A percentile compares a stretch with the other conserved stretches of the same genome.
Conservation (phyloP, 2,888 invertebrate genomes). For the Chrysotoxum bicinctum region DNA sequence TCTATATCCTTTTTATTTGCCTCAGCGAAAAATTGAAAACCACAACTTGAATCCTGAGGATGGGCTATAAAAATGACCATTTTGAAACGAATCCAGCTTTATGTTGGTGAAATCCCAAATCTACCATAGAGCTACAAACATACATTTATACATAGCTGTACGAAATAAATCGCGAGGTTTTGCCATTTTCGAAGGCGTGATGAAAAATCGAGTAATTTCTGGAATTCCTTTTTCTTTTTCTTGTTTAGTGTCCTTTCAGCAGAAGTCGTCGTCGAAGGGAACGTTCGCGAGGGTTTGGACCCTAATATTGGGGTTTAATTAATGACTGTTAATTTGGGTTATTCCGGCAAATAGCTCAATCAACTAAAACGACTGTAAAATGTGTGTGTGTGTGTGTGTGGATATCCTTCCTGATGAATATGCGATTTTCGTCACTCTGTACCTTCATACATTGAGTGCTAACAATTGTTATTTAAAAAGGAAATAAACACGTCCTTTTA, state of each 20-base stretch:
- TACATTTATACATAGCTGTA: background rate
- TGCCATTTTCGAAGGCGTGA: slow-evolving; percentile 64
- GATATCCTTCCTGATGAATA: slow-evolving; percentile 45
- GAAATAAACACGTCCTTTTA: background rate
- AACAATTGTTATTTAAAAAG: slow-evolving; percentile 55
- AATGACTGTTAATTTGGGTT: slow-evolving; percentile 70
- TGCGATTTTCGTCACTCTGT: slow-evolving; percentile 28
- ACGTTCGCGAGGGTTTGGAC: background rate
- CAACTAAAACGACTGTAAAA: slow-evolving; percentile 32
- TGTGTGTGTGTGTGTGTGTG: background rate
- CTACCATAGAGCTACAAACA: background rate
- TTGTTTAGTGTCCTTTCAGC: slow-evolving; percentile 25
- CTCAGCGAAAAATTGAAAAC: slow-evolving; percentile 61
- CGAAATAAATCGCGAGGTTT: slow-evolving; percentile 61
- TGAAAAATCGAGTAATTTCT: slow-evolving; percentile 70
- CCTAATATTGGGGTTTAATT: slow-evolving; percentile 64
- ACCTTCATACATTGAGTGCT: slow-evolving; percentile 23
- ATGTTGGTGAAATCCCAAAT: background rate
- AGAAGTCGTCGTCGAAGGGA: background rate
- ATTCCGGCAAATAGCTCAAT: slow-evolving; percentile 69
- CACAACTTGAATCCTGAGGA: slow-evolving; percentile 60
- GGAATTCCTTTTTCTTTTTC: slow-evolving; percentile 40
- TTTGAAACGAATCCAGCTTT: slow-evolving; percentile 14
- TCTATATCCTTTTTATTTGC: slow-evolving; percentile 35
- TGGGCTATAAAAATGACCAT: slow-evolving; percentile 65